A percentile compares a stretch with the other conserved stretches of the same genome.
Evolutionary conservation across 2,113 vertebrate genomes (phyloP).

Genomic region (Callionymus lyra): DNA sequence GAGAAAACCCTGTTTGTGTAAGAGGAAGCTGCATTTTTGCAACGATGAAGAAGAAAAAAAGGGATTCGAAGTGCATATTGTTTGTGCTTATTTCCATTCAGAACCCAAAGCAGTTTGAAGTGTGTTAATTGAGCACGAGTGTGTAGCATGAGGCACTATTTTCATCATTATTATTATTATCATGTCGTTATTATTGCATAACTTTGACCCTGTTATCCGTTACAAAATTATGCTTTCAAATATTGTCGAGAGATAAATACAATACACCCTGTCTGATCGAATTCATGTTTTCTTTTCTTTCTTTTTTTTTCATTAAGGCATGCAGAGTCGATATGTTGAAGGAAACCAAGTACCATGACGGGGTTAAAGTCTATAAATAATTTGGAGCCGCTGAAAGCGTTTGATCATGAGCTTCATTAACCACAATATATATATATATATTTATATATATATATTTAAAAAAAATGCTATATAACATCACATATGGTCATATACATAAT

Average conservation of each 20-base stretch:
- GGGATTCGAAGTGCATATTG: too few species aligned
- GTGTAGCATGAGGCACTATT: slow-evolving; percentile 71
- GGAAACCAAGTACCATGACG: slow-evolving; percentile 45
- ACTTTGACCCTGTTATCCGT: slow-evolving; percentile 77
- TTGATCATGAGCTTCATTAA: slow-evolving; percentile 38
- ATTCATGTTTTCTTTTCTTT: slow-evolving; percentile 29
- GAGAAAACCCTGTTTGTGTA: too few species aligned
- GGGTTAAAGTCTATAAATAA: slow-evolving; percentile 38
- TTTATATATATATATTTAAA: too few species aligned
- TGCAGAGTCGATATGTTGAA: slow-evolving; percentile 24
- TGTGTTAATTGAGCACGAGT: slow-evolving; percentile 29
- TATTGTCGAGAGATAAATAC: slow-evolving; percentile 48
- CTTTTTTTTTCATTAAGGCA: slow-evolving; percentile 43
- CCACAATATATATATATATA: slow-evolving; percentile 17
- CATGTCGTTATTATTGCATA: slow-evolving; percentile 68
- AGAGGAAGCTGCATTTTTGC: too few species aligned
- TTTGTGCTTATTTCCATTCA: too few species aligned
- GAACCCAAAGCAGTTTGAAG: slow-evolving; percentile 19
- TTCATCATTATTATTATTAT: slow-evolving; percentile 1
- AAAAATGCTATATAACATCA: slow-evolving; percentile 38
- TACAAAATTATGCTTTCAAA: slow-evolving; percentile 72
- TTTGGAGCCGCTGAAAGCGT: slow-evolving; percentile 31
- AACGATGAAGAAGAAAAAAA: too few species aligned
- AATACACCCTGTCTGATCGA: slow-evolving; percentile 47
- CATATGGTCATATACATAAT: slow-evolving; percentile 51